Base-by-base conservation (phyloP, 92 coral and sea anemone genomes). In the Epizoanthus scotinus region DNA sequence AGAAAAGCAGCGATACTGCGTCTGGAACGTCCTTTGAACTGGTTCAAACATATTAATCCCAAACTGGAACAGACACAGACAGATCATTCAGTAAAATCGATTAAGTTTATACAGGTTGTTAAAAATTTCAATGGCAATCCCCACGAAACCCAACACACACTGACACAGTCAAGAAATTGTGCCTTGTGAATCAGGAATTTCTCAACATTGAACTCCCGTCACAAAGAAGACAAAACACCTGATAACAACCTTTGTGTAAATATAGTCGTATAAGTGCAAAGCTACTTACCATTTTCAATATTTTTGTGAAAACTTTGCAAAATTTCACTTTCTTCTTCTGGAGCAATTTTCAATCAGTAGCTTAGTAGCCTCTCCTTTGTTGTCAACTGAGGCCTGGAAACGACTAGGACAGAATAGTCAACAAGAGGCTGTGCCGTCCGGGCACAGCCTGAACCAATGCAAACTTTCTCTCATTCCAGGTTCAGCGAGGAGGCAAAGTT, bases 1-100 rank as follows among this genome's bases (percentile, higher is more conserved):
- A 54, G 99, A 91, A 70, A 89, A 96, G 60, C 99, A 96, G 25
- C 98, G 91, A 77, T 85, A 96, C 64, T 96, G 96, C 54, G 89
- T 93, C 74, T 96, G 93, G 86, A 96, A 96, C 14, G 91, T 70
- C 97, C 99, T 91, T 25, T 98, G 96, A 58, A 89, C 83, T 20
- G 86, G 84, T 29, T 90, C 98, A 77, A 93, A 96, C 94, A 93
- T 87, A 70, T 64, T 90, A 73, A 91, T 87, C 21, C 85, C 95
- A 90, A 92, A 90, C 94, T 85, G 17, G 65, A 83, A 70, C 40
- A 34, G 40, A 34, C 5, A 50, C 7, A 36, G 40, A 34, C 40
- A 70, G 63, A 85, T 38, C 7, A 42, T 68, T 36, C 27, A 38
- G 8, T 21, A 60, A 21, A 60, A 15, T 63, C 31, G 31, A 21